These are phyloP conservation scores for Philypnodon macrostomus DNA, from an alignment of 2,797 vertebrate species.

Conservation along the genomic window DNA sequence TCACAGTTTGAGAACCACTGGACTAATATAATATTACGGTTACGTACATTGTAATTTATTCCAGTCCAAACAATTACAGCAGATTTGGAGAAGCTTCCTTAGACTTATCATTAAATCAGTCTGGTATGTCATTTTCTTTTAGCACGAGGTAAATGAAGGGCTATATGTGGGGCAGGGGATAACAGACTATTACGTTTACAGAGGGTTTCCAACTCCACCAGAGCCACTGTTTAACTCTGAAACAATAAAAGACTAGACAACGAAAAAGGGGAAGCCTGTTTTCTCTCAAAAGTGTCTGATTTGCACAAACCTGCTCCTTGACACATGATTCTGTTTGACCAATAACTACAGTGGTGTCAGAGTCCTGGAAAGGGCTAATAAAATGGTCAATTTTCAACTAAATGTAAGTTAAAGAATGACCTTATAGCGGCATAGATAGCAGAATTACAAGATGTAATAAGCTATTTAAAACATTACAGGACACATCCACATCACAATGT, in stretches of 20 bases:
- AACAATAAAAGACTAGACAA: slow-evolving; percentile 37
- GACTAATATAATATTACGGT: too few relatives aligned
- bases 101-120: slow-evolving; percentile 11
- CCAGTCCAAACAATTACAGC: neutral
- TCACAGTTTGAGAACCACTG: too few relatives aligned
- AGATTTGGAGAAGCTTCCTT: neutral
- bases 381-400: slow-evolving; percentile 59
- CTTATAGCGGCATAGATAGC: slow-evolving; percentile 32
- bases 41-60: neutral
- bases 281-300: slow-evolving; percentile 1
- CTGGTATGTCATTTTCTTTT: slow-evolving; percentile 7
- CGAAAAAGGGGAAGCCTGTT: neutral
- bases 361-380: slow-evolving; percentile 45
- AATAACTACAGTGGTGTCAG: slow-evolving; percentile 39
- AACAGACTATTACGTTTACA: neutral
- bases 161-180: neutral
- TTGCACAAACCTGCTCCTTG: neutral
- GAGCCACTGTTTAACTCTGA: slow-evolving; percentile 14
- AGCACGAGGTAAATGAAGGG: slow-evolving; percentile 44
- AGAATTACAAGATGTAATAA: neutral
- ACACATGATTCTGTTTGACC: slow-evolving; percentile 53
- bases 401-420: slow-evolving; percentile 56
- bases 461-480: slow-evolving; percentile 4
- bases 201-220: slow-evolving; percentile 7
- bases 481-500: slow-evolving; percentile 15